These are phyloP conservation scores for Parauchenoglanis punctatus DNA, from an alignment of 2,797 vertebrate species.

Conservation along the genomic window DNA sequence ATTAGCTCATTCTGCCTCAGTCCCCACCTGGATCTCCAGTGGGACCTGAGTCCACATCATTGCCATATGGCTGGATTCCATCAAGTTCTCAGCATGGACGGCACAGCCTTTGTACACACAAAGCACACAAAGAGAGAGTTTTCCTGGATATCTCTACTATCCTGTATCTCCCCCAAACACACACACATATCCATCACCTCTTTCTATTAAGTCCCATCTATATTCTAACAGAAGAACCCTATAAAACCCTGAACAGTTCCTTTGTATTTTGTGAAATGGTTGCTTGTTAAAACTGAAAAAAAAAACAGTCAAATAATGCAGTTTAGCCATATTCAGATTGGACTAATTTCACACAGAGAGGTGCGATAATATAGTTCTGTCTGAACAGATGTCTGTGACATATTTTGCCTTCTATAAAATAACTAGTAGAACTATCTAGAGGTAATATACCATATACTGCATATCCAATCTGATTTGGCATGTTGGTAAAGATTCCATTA, in stretches of 20 bases:
- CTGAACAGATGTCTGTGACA: neutral
- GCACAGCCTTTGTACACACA: slow-evolving; percentile 9
- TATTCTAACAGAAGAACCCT: neutral
- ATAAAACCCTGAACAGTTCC: neutral
- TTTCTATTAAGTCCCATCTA: neutral
- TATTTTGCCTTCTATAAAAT: neutral
- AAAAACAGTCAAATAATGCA: neutral
- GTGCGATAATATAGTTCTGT: neutral
- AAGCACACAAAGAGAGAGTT: slow-evolving; percentile 25
- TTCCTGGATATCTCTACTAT: slow-evolving; percentile 2
- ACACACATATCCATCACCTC: neutral
- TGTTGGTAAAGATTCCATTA: neutral
- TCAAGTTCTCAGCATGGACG: slow-evolving; percentile 43
- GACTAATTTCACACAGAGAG: neutral
- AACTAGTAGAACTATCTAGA: neutral
- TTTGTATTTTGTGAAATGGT: neutral
- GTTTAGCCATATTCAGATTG: neutral
- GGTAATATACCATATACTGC: neutral
- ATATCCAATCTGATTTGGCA: neutral
- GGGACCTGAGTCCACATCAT: slow-evolving; percentile 47
- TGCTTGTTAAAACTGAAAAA: neutral
- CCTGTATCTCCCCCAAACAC: neutral
- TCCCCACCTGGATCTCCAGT: slow-evolving; percentile 56
- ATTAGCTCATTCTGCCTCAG: slow-evolving; percentile 50
- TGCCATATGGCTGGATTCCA: slow-evolving; percentile 55